Evolutionary conservation across 2,113 vertebrate species (phyloP), one percentile per base, ranked within the genome.

Genomic region (Pholis gunnellus): DNA sequence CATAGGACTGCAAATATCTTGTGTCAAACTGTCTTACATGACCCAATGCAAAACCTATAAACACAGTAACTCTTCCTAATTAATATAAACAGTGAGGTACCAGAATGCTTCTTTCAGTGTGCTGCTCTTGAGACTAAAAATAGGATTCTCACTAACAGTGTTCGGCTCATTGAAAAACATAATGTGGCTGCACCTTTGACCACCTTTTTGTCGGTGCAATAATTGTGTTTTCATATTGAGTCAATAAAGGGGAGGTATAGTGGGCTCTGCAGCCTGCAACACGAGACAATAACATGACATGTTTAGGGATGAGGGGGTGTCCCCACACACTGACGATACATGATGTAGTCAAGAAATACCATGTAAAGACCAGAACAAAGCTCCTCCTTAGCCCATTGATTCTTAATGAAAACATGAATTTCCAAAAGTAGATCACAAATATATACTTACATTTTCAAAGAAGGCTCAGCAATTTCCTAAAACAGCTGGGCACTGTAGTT

Each of bases 211-310:
- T 68, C 65, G 34, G 59, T 65, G 75, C 87, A 76, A 83, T 88
- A 79, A 84, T 78, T 82, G 72, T 75, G 82, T 87, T 87, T 91
- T 91, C 81, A 83, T 87, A 64, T 70, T n/a, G 65, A 84, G 79
- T 92, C 84, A 90, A 90, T 94, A 90, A 89, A 88, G 66, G 74
- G 86, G 75, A 88, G 81, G 86, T 83, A 57, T n/a, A 79, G 74
- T 64, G 60, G 54, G 40, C 79, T 60, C 22, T 67, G 81, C 46
- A 66, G 44, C 77, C 54, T 72, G 63, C 64, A 66, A 46, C 48
- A 22, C 0, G 5, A 73, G n/a, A 79, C 57, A 68, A 73, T 83
- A 71, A 84, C 54, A 56, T 79, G 75, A 83, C 57, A 66, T 61
- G 15, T 66, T 75, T 72, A 25, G 14, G 80, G 46, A 81, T 61